A percentile compares a stretch with the other conserved stretches of the same genome.
These are phyloP conservation scores for Ditylenchus weischeri DNA, from an alignment of 2,888 invertebrate species.

Conservation along the genomic window DNA sequence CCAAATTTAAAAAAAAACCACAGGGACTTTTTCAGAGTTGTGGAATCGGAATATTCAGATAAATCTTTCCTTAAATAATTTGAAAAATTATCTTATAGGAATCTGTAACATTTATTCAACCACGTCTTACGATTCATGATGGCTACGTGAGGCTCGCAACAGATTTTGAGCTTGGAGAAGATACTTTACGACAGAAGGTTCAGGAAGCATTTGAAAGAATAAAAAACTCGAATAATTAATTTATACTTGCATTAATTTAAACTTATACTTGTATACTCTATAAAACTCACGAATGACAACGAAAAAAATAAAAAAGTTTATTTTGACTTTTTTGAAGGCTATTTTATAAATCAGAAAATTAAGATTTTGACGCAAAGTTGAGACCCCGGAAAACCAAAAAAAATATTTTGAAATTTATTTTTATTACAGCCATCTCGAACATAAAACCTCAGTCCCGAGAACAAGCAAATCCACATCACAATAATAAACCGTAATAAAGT, in stretches of 20 bases:
- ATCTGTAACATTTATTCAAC: slow-evolving; percentile 46
- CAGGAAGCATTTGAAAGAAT: slow-evolving; percentile 43
- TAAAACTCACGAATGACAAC: no score
- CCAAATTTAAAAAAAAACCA: no score
- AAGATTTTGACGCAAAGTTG: no score
- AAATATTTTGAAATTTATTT: no score
- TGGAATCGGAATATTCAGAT: neutral
- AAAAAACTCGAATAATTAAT: slow-evolving; percentile 23
- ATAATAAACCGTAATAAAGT: no score
- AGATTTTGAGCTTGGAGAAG: slow-evolving; percentile 49
- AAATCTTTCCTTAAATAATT: neutral
- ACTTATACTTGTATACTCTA: neutral
- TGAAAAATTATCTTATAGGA: slow-evolving; percentile 34
- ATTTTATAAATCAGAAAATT: no score
- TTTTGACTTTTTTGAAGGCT: no score
- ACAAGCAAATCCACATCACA: no score
- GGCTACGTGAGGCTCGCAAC: slow-evolving; percentile 51
- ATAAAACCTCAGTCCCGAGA: neutral
- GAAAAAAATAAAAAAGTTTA: no score
- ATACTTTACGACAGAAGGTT: slow-evolving; percentile 42
- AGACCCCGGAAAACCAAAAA: no score
- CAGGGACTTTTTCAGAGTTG: neutral
- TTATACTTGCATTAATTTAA: neutral
- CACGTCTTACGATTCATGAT: slow-evolving; percentile 43
- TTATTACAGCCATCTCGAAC: no score